Base-by-base conservation (phyloP, 2,797 vertebrate genomes). In the Vipera ursinii region DNA sequence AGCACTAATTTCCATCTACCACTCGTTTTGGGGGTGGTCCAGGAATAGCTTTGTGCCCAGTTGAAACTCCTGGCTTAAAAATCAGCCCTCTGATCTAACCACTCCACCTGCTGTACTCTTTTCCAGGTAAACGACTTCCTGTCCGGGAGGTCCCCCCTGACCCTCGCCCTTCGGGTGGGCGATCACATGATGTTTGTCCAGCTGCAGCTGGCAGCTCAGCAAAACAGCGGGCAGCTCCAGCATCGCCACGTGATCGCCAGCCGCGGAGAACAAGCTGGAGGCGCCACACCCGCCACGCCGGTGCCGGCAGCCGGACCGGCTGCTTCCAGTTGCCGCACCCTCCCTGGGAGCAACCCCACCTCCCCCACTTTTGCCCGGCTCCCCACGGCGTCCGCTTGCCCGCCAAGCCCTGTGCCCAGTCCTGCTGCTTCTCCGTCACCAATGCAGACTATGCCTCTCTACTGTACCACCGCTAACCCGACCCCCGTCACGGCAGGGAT, bases 101-200 rank as follows among this genome's bases (percentile, higher is more conserved):
- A 20, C 22, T 59, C 32, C 55, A 1, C 51, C 44, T 3, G 22
- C 17, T 6, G 22, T 17, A 10, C 28, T 28, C 55, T 28, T 38
- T 93, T 82, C 73, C 97, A 99, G 99, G 99, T 99, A 97, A 99
- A 98, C 85, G 99, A 99, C 96, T 99, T 99, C 97, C 96, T 99
- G 96, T 99, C 99, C 0, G 99, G 99, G 28, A 98, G 99, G 88
- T 99, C 98, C 0, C 99, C 99, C 0, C 97, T 99, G 96, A 99
- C 99, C 61, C 98, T 99, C 94, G 99, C 99, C 0, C 97, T 99
- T 92, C 98, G 99, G 0, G 99, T 99, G 1, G 99, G 99, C 0
- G 99, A 99, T 95, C 98, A 99, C 89, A 98, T 98, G 98, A 99
- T 99, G 99, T 99, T 99, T 51, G 98, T 99, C 91, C 98, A 99